phyloP scores from a whole-genome alignment of 2,888 invertebrate species.

The Empis livida region DNA sequence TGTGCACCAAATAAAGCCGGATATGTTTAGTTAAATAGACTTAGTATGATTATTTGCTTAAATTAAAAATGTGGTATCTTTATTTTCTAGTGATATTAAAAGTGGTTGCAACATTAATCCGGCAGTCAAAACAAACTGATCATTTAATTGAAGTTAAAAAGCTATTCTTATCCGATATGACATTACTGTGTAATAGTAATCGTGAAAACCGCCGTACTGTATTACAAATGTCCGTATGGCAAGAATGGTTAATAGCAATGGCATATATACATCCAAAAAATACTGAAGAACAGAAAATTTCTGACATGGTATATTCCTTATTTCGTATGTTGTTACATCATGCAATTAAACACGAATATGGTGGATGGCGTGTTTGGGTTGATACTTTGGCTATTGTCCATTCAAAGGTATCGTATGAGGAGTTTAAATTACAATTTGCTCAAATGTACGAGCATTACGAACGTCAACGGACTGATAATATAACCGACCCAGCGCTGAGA shows the following conservation, averaged over 20 bases:
- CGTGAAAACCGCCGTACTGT: slow-evolving; percentile 94
- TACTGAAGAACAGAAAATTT: slow-evolving; percentile 89
- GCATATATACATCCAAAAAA: slow-evolving; percentile 96
- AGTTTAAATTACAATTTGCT: slow-evolving; percentile 93
- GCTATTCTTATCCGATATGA: slow-evolving; percentile 95
- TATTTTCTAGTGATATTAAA: slow-evolving; percentile 88
- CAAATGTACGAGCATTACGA: slow-evolving; percentile 97
- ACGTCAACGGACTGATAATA: slow-evolving; percentile 83
- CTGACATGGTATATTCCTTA: slow-evolving; percentile 95
- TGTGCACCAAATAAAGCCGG: too few relatives aligned
- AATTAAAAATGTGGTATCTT: too few relatives aligned
- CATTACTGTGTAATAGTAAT: slow-evolving; percentile 92
- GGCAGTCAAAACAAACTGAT: slow-evolving; percentile 91
- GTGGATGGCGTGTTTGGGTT: slow-evolving; percentile 99
- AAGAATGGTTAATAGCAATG: slow-evolving; percentile 98
- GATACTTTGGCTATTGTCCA: slow-evolving; percentile 98
- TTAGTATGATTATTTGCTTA: too few relatives aligned
- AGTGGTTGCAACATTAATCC: slow-evolving; percentile 92
- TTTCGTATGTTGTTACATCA: slow-evolving; percentile 97
- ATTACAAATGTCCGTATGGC: slow-evolving; percentile 99
- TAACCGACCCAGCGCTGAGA: slow-evolving; percentile 85
- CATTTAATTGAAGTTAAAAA: slow-evolving; percentile 88
- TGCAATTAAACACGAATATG: slow-evolving; percentile 97
- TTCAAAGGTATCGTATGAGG: slow-evolving; percentile 97
- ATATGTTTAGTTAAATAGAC: too few relatives aligned